Percentiles rank a stretch among this genome's conserved stretches.
Evolutionary conservation across 2,888 invertebrate species (phyloP).

Genomic region (Plemyria rubiginata): DNA sequence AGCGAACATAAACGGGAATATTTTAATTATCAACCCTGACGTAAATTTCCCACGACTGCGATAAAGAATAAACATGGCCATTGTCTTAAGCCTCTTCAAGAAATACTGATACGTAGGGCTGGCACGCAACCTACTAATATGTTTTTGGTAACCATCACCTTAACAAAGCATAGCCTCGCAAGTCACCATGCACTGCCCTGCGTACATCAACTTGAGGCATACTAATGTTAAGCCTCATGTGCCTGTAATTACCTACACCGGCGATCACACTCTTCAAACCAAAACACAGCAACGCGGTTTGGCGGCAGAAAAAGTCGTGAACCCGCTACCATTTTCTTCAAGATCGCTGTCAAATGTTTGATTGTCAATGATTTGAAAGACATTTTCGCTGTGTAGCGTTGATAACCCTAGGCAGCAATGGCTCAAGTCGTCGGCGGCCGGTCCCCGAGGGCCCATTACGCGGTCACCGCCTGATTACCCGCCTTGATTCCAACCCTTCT

Average conservation of each 20-base stretch:
- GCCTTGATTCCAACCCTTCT: slow-evolving; percentile 81
- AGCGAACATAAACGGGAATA: slow-evolving; percentile 68
- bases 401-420: slow-evolving; percentile 61
- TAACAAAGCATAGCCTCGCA: too few relatives aligned
- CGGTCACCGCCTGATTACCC: slow-evolving; percentile 83
- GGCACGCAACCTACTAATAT: slow-evolving; percentile 37
- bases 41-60: slow-evolving; percentile 85
- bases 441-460: slow-evolving; percentile 80
- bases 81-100: slow-evolving; percentile 79
- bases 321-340: too few relatives aligned
- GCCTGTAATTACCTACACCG: too few relatives aligned
- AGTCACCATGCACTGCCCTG: too few relatives aligned
- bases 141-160: not conserved
- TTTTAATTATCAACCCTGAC: slow-evolving; percentile 79
- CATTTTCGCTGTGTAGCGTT: not conserved
- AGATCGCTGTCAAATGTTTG: too few relatives aligned
- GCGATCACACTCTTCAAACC: too few relatives aligned
- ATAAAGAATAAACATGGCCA: slow-evolving; percentile 84
- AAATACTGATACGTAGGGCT: slow-evolving; percentile 72
- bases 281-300: too few relatives aligned
- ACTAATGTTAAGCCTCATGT: too few relatives aligned
- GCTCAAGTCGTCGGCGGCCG: slow-evolving; percentile 69
- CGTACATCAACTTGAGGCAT: too few relatives aligned
- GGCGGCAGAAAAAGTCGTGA: too few relatives aligned
- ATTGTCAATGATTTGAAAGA: too few relatives aligned